Conservation (phyloP, 1,140 invertebrate genomes). For the Drosophila asahinai region DNA sequence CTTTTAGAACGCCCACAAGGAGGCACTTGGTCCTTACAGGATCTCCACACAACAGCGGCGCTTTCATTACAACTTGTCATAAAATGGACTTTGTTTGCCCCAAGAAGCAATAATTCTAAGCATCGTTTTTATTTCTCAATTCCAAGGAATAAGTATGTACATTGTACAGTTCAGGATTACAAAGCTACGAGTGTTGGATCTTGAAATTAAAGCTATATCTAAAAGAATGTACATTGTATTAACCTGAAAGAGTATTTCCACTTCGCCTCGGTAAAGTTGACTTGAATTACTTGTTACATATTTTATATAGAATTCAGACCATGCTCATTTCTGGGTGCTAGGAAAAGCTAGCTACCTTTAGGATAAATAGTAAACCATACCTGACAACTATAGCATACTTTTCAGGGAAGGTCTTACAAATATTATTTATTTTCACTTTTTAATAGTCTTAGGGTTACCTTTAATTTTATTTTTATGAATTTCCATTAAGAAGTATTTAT, state of each 20-base stretch:
- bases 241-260: background rate
- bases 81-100: constrained; percentile 14
- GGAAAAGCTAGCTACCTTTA: background rate
- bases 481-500: background rate
- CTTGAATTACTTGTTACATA: constrained; percentile 1
- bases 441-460: no score
- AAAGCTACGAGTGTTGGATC: no score
- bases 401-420: background rate
- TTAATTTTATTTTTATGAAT: background rate
- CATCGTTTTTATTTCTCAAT: constrained; percentile 2
- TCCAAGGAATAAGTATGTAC: background rate
- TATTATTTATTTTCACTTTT: background rate
- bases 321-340: background rate
- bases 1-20: constrained; percentile 5
- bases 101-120: constrained; percentile 17
- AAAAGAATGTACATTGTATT: background rate
- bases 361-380: background rate
- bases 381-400: constrained; percentile 19
- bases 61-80: constrained; percentile 6
- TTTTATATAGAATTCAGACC: background rate
- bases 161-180: background rate
- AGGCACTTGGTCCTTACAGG: background rate
- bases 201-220: background rate
- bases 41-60: background rate
- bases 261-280: constrained; percentile 1